These are phyloP conservation scores for Tetraodon nigroviridis DNA, from an alignment of 2,113 vertebrate species.

Conservation along the genomic window DNA sequence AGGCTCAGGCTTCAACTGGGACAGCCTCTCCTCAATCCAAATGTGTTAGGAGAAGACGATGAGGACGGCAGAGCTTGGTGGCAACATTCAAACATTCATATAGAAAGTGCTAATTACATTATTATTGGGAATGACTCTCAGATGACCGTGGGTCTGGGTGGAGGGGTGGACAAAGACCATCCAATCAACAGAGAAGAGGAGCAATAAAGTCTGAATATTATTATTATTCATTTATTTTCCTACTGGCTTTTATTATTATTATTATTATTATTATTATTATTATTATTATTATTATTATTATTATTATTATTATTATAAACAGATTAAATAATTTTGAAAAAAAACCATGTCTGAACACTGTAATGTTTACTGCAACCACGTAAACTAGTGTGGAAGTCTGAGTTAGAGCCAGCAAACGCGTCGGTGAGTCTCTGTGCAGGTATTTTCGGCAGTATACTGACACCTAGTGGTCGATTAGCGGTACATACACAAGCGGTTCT, in stretches of 20 bases:
- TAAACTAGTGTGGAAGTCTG: not conserved
- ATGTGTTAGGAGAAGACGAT: not conserved
- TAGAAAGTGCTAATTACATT: slow-evolving; percentile 66
- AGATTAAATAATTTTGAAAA: not conserved
- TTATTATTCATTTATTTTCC: too few species aligned
- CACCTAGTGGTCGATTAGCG: slow-evolving; percentile 45
- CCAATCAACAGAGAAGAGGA: slow-evolving; percentile 5
- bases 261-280: too few species aligned
- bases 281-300: too few species aligned
- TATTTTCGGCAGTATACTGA: slow-evolving; percentile 23
- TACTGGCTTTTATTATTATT: too few species aligned
- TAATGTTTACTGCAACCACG: not conserved
- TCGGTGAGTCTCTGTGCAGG: not conserved
- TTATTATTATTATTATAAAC: too few species aligned
- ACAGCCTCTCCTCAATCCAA: not conserved
- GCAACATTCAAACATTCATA: slow-evolving; percentile 53
- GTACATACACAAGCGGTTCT: not conserved
- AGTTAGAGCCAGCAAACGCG: too few species aligned
- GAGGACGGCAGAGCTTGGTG: slow-evolving; percentile 1
- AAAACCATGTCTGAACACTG: slow-evolving; percentile 32
- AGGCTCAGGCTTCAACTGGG: not conserved
- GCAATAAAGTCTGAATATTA: not conserved
- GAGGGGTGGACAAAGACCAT: slow-evolving; percentile 15
- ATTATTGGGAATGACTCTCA: slow-evolving; percentile 71
- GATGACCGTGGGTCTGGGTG: slow-evolving; percentile 61